phyloP scores from a whole-genome alignment of 2,113 vertebrate genomes.

The Manacus vitellinus region DNA sequence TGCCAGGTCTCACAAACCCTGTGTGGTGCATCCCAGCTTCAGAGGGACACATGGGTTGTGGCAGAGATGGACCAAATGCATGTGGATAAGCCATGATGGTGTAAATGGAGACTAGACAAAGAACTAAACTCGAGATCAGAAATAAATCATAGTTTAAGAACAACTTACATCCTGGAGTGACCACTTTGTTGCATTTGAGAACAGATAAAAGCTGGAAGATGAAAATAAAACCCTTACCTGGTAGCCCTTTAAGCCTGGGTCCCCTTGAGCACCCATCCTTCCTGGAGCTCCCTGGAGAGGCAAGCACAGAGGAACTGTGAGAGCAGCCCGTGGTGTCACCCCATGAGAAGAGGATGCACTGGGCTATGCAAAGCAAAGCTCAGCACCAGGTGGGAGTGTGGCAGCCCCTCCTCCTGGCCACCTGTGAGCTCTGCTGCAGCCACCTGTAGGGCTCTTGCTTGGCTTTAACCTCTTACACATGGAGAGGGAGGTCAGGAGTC shows the following conservation, averaged over 20 bases:
- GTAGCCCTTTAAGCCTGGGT: conserved; percentile 90
- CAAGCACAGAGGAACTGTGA: conserved; percentile 8
- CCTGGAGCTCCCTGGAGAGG: conserved; percentile 87
- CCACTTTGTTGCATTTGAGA: neutral
- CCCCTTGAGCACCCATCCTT: conserved; percentile 93
- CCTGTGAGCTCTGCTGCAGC: neutral
- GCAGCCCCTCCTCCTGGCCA: neutral
- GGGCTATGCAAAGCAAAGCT: neutral
- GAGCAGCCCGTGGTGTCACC: neutral
- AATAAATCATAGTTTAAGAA: neutral
- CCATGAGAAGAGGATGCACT: neutral
- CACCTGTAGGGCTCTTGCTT: neutral
- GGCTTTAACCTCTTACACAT: neutral
- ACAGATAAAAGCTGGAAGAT: neutral
- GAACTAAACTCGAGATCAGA: neutral
- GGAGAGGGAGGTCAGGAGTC: neutral
- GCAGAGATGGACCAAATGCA: neutral
- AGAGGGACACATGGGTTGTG: neutral
- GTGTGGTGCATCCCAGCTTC: neutral
- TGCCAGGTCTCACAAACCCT: neutral
- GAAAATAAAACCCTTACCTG: conserved; percentile 75
- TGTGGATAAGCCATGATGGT: neutral
- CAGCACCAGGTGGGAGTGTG: accelerated
- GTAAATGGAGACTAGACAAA: neutral
- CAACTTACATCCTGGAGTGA: neutral